These are phyloP conservation scores for Nymphalis io DNA, from an alignment of 1,140 invertebrate species.

Conservation along the genomic window DNA sequence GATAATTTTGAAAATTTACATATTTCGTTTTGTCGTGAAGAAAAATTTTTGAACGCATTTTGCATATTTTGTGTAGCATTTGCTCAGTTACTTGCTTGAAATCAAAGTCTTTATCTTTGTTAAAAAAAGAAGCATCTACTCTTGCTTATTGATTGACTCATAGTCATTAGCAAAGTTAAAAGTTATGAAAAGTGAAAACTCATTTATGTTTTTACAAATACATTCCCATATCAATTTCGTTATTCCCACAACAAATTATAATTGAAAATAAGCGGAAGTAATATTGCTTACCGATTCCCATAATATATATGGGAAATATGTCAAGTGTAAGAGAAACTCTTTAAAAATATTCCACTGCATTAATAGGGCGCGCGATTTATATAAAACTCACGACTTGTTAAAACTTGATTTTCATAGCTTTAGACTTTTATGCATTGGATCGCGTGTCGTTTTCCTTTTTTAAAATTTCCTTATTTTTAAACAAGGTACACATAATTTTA, in stretches of 20 bases:
- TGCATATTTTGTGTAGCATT: too few relatives aligned
- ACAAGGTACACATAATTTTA: not conserved
- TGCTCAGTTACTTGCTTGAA: too few relatives aligned
- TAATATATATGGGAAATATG: not conserved
- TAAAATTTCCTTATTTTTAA: constrained; percentile 3
- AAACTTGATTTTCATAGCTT: constrained; percentile 23
- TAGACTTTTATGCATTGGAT: constrained; percentile 18
- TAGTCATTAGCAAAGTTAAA: too few relatives aligned
- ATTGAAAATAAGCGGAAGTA: not conserved
- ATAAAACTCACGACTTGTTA: constrained; percentile 22
- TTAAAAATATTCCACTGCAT: constrained; percentile 4
- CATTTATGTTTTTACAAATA: too few relatives aligned
- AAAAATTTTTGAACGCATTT: too few relatives aligned
- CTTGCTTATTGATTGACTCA: too few relatives aligned
- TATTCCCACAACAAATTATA: not conserved
- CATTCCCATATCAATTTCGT: not conserved
- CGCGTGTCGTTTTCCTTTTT: not conserved
- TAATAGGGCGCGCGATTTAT: constrained; percentile 10
- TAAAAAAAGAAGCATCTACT: too few relatives aligned
- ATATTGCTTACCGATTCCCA: not conserved
- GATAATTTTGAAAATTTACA: too few relatives aligned
- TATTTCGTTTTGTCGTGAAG: too few relatives aligned
- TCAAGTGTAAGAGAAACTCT: constrained; percentile 9
- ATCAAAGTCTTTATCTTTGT: too few relatives aligned
- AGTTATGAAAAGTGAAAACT: too few relatives aligned